Percentiles rank a stretch among this genome's conserved stretches.
Conservation (phyloP, 2,888 invertebrate genomes). For the Nyleta sp. region DNA sequence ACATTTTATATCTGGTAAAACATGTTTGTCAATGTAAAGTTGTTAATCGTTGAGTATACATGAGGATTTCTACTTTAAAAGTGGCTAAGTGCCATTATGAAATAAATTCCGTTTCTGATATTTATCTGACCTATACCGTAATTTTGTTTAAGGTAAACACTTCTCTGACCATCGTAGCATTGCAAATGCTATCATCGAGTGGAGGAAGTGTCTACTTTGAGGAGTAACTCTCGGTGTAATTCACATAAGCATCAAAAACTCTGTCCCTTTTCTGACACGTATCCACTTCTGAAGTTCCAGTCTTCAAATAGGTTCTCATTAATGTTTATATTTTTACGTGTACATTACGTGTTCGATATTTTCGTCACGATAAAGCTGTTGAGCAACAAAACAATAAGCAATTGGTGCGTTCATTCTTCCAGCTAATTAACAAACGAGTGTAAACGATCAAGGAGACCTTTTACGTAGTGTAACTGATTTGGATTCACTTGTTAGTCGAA, state of each 20-base stretch:
- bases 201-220: too few species aligned
- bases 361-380: background rate
- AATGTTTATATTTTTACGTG: background rate
- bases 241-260: too few species aligned
- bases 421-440: background rate
- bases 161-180: too few species aligned
- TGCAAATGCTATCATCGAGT: too few species aligned
- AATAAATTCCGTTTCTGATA: too few species aligned
- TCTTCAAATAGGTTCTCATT: background rate
- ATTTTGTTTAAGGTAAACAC: too few species aligned
- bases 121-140: too few species aligned
- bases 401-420: constrained; percentile 43
- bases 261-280: too few species aligned
- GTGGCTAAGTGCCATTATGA: too few species aligned
- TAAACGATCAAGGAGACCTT: constrained; percentile 34
- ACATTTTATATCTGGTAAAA: constrained; percentile 1
- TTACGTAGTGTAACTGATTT: constrained; percentile 32
- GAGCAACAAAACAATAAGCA: constrained; percentile 37
- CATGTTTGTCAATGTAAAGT: constrained; percentile 2
- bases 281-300: too few species aligned
- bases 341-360: constrained; percentile 1
- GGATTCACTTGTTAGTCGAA: constrained; percentile 31
- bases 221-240: too few species aligned
- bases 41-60: background rate
- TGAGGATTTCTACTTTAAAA: too few species aligned